A percentile compares a stretch with the other conserved stretches of the same genome.
These are phyloP conservation scores for Scaptomyza parva DNA, from an alignment of 2,888 invertebrate genomes.

Conservation along the genomic window DNA sequence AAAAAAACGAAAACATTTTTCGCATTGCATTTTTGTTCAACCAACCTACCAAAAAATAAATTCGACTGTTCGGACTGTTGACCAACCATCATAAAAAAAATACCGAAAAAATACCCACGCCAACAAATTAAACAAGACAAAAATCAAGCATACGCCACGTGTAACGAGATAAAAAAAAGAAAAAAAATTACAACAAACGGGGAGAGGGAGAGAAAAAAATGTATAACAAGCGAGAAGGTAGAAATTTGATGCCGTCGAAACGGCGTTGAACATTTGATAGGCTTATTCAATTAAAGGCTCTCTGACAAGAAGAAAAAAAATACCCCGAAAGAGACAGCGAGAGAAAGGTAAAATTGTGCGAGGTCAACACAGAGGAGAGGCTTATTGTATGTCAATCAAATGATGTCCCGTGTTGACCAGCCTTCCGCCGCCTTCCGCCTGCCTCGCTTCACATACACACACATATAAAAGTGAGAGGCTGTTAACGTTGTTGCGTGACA, in stretches of 20 bases:
- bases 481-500: conserved; percentile 74
- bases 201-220: conserved; percentile 22
- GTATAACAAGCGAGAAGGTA: conserved; percentile 14
- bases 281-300: conserved; percentile 71
- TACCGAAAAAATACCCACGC: neutral
- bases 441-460: neutral
- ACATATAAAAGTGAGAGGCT: conserved; percentile 43
- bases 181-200: neutral
- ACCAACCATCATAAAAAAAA: conserved; percentile 2
- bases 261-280: conserved; percentile 53
- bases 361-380: conserved; percentile 21
- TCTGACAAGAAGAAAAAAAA: conserved; percentile 8
- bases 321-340: neutral
- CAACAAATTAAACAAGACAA: neutral
- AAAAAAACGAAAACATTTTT: conserved; percentile 19
- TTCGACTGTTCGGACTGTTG: conserved; percentile 57
- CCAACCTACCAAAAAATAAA: conserved; percentile 32
- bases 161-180: conserved; percentile 11
- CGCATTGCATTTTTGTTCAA: conserved; percentile 59
- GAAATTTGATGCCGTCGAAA: conserved; percentile 20
- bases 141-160: conserved; percentile 39
- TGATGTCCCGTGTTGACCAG: conserved; percentile 5
- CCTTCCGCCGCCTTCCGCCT: neutral
- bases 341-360: conserved; percentile 21
- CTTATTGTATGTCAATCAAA: conserved; percentile 55